Evolutionary conservation across 2,888 invertebrate genomes (phyloP).

Genomic region (Lasioglossum pauxillum): DNA sequence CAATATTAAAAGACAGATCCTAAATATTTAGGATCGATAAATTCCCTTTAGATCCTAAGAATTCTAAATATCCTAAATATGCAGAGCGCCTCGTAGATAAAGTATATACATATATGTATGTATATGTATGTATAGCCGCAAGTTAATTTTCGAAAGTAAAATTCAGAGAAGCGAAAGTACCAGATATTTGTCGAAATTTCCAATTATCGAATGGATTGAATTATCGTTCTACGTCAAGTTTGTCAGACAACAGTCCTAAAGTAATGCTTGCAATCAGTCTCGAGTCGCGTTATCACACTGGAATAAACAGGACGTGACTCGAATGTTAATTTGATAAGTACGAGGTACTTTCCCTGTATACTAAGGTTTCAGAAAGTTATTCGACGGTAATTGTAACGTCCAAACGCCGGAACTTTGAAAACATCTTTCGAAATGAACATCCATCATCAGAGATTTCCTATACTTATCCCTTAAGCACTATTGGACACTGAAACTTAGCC

Average conservation of each 20-base stretch:
- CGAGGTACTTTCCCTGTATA: not conserved
- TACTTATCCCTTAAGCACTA: not conserved
- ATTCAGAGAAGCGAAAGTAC: not conserved
- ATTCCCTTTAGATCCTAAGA: not conserved
- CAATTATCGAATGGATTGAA: not conserved
- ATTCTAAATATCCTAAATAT: no score
- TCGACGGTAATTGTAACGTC: no score
- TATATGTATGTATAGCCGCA: no score
- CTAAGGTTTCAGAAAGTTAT: not conserved
- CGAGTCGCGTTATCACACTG: not conserved
- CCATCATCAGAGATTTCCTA: not conserved
- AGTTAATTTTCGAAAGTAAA: not conserved
- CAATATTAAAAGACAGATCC: not conserved
- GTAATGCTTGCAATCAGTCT: not conserved
- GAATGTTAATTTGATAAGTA: not conserved
- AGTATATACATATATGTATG: no score
- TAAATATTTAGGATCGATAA: not conserved
- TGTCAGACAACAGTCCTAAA: not conserved
- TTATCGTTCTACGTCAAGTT: not conserved
- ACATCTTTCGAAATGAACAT: not conserved
- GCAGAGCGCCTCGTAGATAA: no score
- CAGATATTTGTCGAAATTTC: not conserved
- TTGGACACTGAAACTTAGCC: not conserved
- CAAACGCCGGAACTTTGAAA: not conserved
- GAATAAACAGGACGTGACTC: conserved; percentile 10